phyloP scores from a whole-genome alignment of 2,797 vertebrate species.

The Sorex maritimensis region DNA sequence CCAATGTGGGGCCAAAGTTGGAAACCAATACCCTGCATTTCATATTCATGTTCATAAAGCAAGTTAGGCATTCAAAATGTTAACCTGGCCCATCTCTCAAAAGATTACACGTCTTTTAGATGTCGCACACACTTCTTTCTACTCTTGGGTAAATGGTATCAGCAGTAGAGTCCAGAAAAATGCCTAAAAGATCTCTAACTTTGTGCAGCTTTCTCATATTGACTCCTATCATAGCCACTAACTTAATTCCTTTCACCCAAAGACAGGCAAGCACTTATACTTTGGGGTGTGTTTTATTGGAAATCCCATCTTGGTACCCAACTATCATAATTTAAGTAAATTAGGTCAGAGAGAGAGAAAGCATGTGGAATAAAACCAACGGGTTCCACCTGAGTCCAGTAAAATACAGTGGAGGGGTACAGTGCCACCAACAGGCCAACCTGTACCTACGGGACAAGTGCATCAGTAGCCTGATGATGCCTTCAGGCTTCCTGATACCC shows the following conservation, averaged over 20 bases:
- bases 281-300: background rate
- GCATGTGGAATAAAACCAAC: background rate
- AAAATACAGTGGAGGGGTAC: too few species aligned
- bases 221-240: background rate
- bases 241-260: background rate
- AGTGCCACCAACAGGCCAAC: too few species aligned
- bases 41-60: background rate
- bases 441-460: too few species aligned
- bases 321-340: constrained; percentile 7
- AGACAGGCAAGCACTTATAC: background rate
- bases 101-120: background rate
- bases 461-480: too few species aligned
- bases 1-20: background rate
- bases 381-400: background rate
- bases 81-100: background rate
- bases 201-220: background rate
- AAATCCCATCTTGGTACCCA: background rate
- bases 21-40: background rate
- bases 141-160: background rate
- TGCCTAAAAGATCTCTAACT: background rate
- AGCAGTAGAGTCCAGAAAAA: background rate
- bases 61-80: background rate
- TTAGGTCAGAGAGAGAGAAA: background rate
- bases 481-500: too few species aligned
- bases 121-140: background rate